These are phyloP conservation scores for Helleia helle DNA, from an alignment of 2,888 invertebrate species.

Conservation along the genomic window DNA sequence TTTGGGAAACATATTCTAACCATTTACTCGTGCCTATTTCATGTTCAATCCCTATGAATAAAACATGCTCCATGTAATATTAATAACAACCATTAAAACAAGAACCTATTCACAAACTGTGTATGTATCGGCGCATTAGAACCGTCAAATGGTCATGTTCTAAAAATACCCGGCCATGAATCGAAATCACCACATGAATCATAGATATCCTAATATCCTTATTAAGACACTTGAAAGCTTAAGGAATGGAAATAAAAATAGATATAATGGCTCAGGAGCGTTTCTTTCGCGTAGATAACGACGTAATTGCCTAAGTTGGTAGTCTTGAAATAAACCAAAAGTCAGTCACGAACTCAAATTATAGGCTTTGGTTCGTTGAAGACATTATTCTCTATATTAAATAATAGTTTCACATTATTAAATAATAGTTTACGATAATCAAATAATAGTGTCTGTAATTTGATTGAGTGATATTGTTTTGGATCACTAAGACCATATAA, in stretches of 20 bases:
- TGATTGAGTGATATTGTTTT: too few species aligned
- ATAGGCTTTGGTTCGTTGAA: constrained; percentile 1
- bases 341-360: constrained; percentile 4
- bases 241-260: constrained; percentile 10
- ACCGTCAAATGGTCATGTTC: constrained; percentile 1
- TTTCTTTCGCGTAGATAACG: constrained; percentile 3
- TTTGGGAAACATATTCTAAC: too few species aligned
- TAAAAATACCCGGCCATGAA: constrained; percentile 2
- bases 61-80: background rate
- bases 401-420: constrained; percentile 5
- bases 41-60: too few species aligned
- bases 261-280: background rate
- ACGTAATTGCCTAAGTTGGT: background rate
- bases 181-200: constrained; percentile 5
- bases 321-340: constrained; percentile 5
- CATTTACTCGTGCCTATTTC: too few species aligned
- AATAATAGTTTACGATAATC: too few species aligned
- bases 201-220: constrained; percentile 8
- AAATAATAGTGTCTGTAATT: too few species aligned
- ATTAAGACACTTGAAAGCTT: constrained; percentile 5
- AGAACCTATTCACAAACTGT: background rate
- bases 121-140: background rate
- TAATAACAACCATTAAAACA: constrained; percentile 2
- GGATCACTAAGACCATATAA: too few species aligned
- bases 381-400: background rate